Base-by-base conservation (phyloP, 2,888 invertebrate species). In the Punctoribates punctum region DNA sequence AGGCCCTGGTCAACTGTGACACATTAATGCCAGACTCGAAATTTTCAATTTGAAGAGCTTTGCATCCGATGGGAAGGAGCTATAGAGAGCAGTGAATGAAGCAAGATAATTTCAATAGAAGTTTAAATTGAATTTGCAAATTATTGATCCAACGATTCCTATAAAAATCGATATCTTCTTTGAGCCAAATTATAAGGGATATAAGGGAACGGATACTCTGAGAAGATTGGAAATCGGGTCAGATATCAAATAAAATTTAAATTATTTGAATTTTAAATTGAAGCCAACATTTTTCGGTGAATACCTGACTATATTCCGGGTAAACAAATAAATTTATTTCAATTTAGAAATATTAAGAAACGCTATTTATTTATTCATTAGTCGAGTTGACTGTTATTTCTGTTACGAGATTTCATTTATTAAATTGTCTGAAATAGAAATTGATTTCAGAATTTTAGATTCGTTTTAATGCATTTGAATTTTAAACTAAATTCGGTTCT, bases 281-380 rank as follows among this genome's bases (percentile, higher is more conserved):
- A 27, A 62, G 62, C 13, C 62, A 62, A 62, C 27, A 27, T 27
- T 60, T 60, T 27, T 27, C 13, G 1, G 51, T 51, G 42, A 54
- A n/a, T 48, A 48, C 48, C n/a, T n/a, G 54, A 15, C 42, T 11
- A 13, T 42, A 13, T 13, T 9, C 42, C 13, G 1, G 13, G 34
- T 17, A 62, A 29, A 34, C 62, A 62, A 62, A 62, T 34, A 60
- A 20, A 60, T 62, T 62, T 13, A 62, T 62, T 62, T 62, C 34
- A 62, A 62, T 62, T 62, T 62, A 29, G 17, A 62, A 62, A 62
- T 42, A 70, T 70, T 42, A 70, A 46, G 42, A 42, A 70, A 42
- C 23, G 23, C 70, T 70, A 42, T 70, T 70, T 38, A 70, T 70
- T 70, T 70, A 46, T 70, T 70, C 46, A 70, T 70, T 70, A 70